phyloP scores from a whole-genome alignment of 2,113 vertebrate species.

The Petrocephalus microphthalmus region DNA sequence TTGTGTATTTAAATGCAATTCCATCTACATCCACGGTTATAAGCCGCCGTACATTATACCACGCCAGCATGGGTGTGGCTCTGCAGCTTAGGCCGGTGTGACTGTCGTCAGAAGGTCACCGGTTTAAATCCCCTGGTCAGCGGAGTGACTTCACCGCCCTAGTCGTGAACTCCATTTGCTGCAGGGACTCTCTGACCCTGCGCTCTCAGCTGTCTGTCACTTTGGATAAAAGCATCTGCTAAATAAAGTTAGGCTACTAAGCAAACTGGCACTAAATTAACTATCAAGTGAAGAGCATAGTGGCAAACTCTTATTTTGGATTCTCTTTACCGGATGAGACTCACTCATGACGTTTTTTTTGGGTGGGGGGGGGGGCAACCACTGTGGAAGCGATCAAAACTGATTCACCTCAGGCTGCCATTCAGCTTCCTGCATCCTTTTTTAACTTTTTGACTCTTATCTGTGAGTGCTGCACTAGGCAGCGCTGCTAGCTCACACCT shows the following conservation, averaged over 20 bases:
- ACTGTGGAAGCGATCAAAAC: too few species aligned
- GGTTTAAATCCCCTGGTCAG: neutral
- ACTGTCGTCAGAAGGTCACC: neutral
- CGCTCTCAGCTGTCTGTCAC: neutral
- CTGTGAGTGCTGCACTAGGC: neutral
- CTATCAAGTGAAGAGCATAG: neutral
- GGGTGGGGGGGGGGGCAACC: neutral
- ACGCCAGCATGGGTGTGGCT: neutral
- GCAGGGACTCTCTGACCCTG: neutral
- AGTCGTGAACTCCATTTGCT: neutral
- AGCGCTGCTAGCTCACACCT: neutral
- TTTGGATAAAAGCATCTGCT: neutral
- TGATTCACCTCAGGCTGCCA: neutral
- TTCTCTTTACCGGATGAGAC: neutral
- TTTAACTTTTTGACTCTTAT: neutral
- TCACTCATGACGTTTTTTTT: neutral
- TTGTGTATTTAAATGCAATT: neutral
- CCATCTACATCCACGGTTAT: neutral
- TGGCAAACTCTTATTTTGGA: neutral
- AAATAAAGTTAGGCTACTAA: neutral
- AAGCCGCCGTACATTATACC: neutral
- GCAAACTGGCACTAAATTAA: neutral
- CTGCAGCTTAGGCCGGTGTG: neutral
- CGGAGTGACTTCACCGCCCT: neutral
- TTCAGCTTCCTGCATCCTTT: neutral